Conservation (phyloP, 2,797 vertebrate species). For the Rallus crepitans region DNA sequence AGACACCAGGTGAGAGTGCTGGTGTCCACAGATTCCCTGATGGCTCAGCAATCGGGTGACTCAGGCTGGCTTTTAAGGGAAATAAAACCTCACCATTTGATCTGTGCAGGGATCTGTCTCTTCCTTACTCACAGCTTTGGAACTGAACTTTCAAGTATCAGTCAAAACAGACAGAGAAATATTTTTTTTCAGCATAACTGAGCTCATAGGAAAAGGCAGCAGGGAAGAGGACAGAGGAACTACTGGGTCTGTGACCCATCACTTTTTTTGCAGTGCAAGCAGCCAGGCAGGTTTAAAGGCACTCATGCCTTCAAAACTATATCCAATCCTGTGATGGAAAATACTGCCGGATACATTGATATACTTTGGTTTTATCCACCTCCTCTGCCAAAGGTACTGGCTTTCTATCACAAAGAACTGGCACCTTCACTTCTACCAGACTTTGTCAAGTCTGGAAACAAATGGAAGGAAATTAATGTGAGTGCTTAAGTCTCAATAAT, state of each 20-base stretch:
- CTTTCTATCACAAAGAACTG: neutral
- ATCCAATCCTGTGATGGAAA: neutral
- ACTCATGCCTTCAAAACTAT: neutral
- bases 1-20: rapidly evolving
- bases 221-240: neutral
- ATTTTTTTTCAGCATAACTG: neutral
- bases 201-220: neutral
- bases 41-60: neutral
- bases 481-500: neutral
- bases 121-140: neutral
- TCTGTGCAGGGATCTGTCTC: neutral
- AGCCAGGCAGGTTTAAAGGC: neutral
- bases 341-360: neutral
- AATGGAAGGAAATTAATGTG: neutral
- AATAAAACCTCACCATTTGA: neutral
- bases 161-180: neutral
- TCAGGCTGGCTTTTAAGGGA: neutral
- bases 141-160: conserved; percentile 1
- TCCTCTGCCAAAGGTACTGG: neutral
- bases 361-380: neutral
- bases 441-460: neutral
- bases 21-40: neutral
- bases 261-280: neutral
- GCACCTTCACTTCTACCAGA: neutral
- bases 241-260: neutral